phyloP scores from a whole-genome alignment of 1,140 invertebrate genomes.

The Trissolcus basalis region DNA sequence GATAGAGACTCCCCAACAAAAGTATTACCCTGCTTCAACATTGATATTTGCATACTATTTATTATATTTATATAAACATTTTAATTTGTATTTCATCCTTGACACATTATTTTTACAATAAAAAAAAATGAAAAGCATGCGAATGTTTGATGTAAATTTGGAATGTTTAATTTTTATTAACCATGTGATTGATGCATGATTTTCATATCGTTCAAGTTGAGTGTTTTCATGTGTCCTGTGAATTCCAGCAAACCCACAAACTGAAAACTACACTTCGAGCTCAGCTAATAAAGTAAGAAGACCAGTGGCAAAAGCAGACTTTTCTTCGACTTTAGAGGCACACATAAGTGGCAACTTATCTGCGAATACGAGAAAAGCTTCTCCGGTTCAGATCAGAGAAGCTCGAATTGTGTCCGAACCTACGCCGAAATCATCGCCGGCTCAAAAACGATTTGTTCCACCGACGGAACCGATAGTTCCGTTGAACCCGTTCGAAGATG shows the following conservation, averaged over 20 bases:
- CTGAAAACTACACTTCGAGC: constrained; percentile 3
- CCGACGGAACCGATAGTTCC: constrained; percentile 72
- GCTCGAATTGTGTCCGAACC: constrained; percentile 64
- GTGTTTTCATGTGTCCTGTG: not conserved
- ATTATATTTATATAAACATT: not conserved
- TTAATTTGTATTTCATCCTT: not conserved
- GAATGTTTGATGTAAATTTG: too few relatives aligned
- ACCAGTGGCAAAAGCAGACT: constrained; percentile 62
- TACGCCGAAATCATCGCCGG: constrained; percentile 73
- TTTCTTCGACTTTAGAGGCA: constrained; percentile 79
- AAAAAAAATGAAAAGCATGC: not conserved
- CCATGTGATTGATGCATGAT: not conserved
- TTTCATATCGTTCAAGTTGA: not conserved
- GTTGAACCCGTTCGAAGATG: constrained; percentile 78
- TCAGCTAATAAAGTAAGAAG: constrained; percentile 33
- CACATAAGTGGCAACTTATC: constrained; percentile 72
- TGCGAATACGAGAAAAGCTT: constrained; percentile 62
- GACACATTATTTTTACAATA: not conserved
- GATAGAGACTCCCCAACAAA: not conserved
- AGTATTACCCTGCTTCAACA: not conserved
- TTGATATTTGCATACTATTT: not conserved
- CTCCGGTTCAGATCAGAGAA: constrained; percentile 68
- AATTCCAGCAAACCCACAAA: constrained; percentile 17
- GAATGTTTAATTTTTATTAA: not conserved
- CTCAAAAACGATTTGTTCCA: constrained; percentile 67